phyloP scores from a whole-genome alignment of 1,140 invertebrate species.

The Drosophila nigrodunni region DNA sequence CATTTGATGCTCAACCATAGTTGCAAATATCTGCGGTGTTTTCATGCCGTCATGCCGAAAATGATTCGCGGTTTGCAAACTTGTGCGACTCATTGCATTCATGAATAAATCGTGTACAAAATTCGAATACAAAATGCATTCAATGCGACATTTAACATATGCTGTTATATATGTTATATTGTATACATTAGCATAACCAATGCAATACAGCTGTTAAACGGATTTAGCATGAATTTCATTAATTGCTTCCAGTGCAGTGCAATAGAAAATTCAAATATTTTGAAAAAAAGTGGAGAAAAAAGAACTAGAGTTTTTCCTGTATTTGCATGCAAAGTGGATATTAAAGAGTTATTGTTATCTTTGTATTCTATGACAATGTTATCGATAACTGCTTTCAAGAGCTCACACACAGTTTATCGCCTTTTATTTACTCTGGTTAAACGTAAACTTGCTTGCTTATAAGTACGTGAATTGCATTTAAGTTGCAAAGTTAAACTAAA shows the following conservation, averaged over 20 bases:
- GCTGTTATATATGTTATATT: constrained; percentile 13
- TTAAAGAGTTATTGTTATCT: background rate
- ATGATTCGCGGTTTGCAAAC: constrained; percentile 43
- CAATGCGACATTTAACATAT: constrained; percentile 22
- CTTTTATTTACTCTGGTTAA: background rate
- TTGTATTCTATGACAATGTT: background rate
- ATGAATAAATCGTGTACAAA: constrained; percentile 47
- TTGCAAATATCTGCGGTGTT: constrained; percentile 42
- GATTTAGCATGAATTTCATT: constrained; percentile 8
- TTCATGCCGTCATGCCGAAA: constrained; percentile 33
- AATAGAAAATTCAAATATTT: background rate
- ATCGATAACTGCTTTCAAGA: background rate
- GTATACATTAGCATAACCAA: constrained; percentile 23
- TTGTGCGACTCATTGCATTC: constrained; percentile 32
- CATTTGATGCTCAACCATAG: constrained; percentile 28
- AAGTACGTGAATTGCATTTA: constrained; percentile 15
- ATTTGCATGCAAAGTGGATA: too few species aligned
- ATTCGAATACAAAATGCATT: constrained; percentile 27
- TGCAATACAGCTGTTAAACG: constrained; percentile 18
- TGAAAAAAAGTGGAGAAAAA: background rate
- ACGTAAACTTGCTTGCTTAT: background rate
- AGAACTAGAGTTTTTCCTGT: background rate
- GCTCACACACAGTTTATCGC: background rate
- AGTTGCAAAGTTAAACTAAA: constrained; percentile 35
- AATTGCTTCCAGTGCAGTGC: background rate